These are phyloP conservation scores for Crotalus horridus DNA, from an alignment of 2,113 vertebrate genomes.

Conservation along the genomic window DNA sequence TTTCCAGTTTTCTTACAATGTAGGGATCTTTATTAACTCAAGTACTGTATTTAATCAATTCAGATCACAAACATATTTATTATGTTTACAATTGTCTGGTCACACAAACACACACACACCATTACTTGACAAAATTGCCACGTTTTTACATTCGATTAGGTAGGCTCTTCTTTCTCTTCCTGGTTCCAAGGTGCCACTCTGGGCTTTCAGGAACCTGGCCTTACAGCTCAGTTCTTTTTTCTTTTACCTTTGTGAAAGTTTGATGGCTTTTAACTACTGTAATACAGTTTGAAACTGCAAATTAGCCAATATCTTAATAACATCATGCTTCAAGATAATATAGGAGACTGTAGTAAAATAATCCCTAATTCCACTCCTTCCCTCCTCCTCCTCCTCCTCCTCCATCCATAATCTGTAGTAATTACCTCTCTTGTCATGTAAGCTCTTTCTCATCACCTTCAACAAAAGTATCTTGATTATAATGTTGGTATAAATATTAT, in stretches of 20 bases:
- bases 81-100: neutral
- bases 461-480: neutral
- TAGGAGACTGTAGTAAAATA: neutral
- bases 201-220: neutral
- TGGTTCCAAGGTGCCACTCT: neutral
- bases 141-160: neutral
- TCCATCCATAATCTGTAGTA: neutral
- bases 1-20: neutral
- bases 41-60: neutral
- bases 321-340: neutral
- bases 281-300: neutral
- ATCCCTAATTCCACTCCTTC: neutral
- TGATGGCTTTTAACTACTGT: no score
- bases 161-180: neutral
- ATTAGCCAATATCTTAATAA: neutral
- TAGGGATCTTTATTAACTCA: neutral
- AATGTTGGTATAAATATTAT: neutral
- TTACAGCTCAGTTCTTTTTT: no score
- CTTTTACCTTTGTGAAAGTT: no score
- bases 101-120: neutral
- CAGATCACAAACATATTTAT: neutral
- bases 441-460: neutral
- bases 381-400: neutral
- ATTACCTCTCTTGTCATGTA: neutral
- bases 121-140: neutral